A percentile compares a stretch with the other conserved stretches of the same genome.
These are phyloP conservation scores for Glaucidium brasilianum DNA, from an alignment of 2,113 vertebrate species.

Conservation along the genomic window DNA sequence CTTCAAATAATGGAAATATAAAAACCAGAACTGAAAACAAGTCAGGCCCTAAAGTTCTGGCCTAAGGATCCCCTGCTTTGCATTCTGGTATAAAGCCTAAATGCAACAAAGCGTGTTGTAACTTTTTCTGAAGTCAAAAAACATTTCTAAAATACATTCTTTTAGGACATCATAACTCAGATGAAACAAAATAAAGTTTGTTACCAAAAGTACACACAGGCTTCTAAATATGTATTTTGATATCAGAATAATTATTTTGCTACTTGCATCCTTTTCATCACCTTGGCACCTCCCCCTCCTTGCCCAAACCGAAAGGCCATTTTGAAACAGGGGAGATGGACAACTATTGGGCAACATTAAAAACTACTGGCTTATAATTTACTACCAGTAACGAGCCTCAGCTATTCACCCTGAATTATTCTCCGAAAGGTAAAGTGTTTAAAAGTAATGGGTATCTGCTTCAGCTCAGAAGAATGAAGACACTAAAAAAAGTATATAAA, in stretches of 20 bases:
- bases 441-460: constrained; percentile 31
- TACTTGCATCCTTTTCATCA: background rate
- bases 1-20: background rate
- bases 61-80: background rate
- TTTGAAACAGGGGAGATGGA: background rate
- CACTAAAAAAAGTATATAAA: constrained; percentile 5
- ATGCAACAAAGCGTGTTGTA: fast-evolving
- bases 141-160: background rate
- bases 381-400: background rate
- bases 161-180: background rate
- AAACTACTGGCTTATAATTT: background rate
- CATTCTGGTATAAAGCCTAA: background rate
- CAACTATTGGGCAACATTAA: background rate
- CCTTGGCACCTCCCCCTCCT: background rate
- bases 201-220: background rate
- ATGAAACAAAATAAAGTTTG: background rate
- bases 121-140: background rate
- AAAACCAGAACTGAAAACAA: background rate
- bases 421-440: background rate
- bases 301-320: background rate
- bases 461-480: constrained; percentile 47
- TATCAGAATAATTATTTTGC: background rate
- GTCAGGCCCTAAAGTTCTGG: background rate
- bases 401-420: constrained; percentile 5
- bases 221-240: background rate